Conservation (phyloP, 2,797 vertebrate species). For the Anas bernieri region DNA sequence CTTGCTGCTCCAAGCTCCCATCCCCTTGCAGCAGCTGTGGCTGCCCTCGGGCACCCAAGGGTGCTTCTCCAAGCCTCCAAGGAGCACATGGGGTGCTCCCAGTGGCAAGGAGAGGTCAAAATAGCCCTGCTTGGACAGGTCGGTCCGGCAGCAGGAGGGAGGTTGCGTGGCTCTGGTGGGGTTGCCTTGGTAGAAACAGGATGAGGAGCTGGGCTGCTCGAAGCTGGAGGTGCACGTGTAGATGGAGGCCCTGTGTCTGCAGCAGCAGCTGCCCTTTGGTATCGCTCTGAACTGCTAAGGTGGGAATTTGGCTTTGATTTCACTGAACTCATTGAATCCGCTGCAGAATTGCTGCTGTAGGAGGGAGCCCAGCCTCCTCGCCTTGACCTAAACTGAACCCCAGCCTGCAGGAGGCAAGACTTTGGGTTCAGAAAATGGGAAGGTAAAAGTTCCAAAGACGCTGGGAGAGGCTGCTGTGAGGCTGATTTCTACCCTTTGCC, state of each 20-base stretch:
- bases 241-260: too few species aligned
- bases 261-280: neutral
- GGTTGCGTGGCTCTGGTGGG: too few species aligned
- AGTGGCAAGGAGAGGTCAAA: neutral
- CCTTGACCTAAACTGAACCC: neutral
- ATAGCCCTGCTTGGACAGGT: neutral
- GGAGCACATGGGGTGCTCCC: neutral
- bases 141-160: accelerated
- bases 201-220: neutral
- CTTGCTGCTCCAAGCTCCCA: neutral
- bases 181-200: neutral
- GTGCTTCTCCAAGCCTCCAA: neutral
- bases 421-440: neutral
- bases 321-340: neutral
- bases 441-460: neutral
- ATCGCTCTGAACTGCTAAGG: neutral
- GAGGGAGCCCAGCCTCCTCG: accelerated
- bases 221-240: neutral
- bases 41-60: accelerated
- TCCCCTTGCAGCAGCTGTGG: neutral
- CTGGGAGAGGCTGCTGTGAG: neutral
- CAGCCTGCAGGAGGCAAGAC: neutral
- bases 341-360: neutral
- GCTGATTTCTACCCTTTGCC: constrained; percentile 19
- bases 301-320: neutral